Base-by-base conservation (phyloP, 2,888 invertebrate genomes). In the Brachypalpus laphriformis region DNA sequence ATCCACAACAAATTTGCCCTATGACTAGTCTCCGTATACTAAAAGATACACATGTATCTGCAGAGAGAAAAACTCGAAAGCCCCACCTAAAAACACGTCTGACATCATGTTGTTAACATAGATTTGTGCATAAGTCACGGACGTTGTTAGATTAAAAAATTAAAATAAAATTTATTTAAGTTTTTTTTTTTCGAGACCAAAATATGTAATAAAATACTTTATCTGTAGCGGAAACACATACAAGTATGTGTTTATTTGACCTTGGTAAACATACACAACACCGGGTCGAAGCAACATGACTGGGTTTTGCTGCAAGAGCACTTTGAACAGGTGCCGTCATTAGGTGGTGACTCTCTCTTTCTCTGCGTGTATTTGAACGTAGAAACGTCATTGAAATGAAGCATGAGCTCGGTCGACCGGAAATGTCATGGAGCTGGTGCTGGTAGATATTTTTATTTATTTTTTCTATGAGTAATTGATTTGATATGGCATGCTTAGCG, bases 401-500 rank as follows among this genome's bases (percentile, higher is more conserved):
- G 49, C 11, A 25, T 54, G 54, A 25, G 54, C n/a, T 31, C 28
- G 14, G 54, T 54, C 54, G 54, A 54, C 54, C 54, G 54, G 54
- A 54, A 54, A 54, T 31, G 54, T 54, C 54, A 54, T 54, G 28
- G 31, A 54, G 16, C 49, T 49, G 22, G 18, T 25, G 49, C 11
- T 22, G 20, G 5, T 49, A 49, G 5, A 49, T 11, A n/a, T n/a
- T 22, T 22, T 40, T 40, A 6, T 40, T 40, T 40, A 14, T 49
- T n/a, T 49, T 49, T 49, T 49, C 49, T 49, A 25, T 49, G 49
- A 49, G 18, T 49, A 25, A 49, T 49, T 22, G 49, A 49, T 22
- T 49, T 11, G 22, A 22, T 49, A 25, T 47, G 47, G 47, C 47
- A 2, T 11, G n/a, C 20, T 25, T 9, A 49, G 18, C 20, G 20